phyloP scores from a whole-genome alignment of 2,113 vertebrate species.

The Chionis minor region DNA sequence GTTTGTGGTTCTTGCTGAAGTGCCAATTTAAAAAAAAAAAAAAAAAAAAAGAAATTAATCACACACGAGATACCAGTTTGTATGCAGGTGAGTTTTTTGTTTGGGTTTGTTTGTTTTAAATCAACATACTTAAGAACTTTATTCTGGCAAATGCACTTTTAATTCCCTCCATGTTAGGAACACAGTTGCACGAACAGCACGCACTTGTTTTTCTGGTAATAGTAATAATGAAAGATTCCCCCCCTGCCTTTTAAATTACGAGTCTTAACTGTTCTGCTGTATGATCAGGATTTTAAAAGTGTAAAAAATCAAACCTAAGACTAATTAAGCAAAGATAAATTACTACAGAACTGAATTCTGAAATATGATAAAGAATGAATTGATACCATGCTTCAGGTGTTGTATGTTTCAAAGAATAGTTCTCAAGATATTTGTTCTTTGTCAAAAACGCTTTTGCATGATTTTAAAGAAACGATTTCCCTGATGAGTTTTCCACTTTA shows the following conservation, averaged over 20 bases:
- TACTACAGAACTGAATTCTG: neutral
- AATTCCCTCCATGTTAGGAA: neutral
- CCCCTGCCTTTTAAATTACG: neutral
- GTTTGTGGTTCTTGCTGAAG: neutral
- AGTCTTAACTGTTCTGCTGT: neutral
- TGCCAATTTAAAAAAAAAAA: neutral
- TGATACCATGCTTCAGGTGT: neutral
- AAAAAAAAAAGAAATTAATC: neutral
- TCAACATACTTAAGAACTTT: neutral
- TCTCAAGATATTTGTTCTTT: neutral
- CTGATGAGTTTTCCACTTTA: neutral
- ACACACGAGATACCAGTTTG: neutral
- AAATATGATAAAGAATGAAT: neutral
- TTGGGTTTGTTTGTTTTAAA: neutral
- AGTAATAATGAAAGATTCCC: neutral
- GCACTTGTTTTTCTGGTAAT: neutral
- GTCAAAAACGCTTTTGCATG: neutral
- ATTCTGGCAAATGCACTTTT: neutral
- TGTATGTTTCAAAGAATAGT: neutral
- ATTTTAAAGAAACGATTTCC: neutral
- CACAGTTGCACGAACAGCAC: neutral
- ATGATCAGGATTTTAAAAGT: neutral
- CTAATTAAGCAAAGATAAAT: neutral
- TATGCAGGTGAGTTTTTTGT: neutral
- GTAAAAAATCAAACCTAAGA: neutral